A percentile compares a stretch with the other conserved stretches of the same genome.
phyloP scores from a whole-genome alignment of 2,888 invertebrate genomes.

The Heliconius hortense region DNA sequence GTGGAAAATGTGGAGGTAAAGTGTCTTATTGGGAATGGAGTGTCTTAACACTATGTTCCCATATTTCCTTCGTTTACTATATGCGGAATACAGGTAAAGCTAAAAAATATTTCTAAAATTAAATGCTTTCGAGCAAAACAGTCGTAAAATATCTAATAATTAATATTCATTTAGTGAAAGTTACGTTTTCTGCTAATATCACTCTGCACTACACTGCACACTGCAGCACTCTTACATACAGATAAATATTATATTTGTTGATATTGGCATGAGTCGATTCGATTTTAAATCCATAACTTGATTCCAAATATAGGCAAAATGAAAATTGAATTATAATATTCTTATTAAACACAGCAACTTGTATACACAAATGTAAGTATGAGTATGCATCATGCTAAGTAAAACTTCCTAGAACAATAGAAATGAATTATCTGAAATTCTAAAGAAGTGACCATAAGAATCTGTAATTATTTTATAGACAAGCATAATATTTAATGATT shows the following conservation, averaged over 20 bases:
- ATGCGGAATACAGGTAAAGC: too few relatives aligned
- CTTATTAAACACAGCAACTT: not conserved
- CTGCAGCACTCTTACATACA: too few relatives aligned
- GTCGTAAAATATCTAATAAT: not conserved
- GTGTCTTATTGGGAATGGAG: too few relatives aligned
- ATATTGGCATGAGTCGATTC: too few relatives aligned
- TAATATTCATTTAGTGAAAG: not conserved
- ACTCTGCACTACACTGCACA: not conserved
- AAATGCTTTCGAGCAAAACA: not conserved
- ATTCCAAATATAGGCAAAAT: not conserved
- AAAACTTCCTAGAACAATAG: slow-evolving; percentile 11
- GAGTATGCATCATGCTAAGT: not conserved
- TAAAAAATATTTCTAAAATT: not conserved
- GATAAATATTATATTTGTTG: too few relatives aligned
- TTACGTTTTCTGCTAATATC: not conserved
- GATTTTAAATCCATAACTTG: not conserved
- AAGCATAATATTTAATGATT: not conserved
- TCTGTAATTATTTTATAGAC: not conserved
- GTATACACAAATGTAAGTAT: not conserved
- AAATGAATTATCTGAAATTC: slow-evolving; percentile 22
- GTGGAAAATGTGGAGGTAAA: too few relatives aligned
- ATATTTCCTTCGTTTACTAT: too few relatives aligned
- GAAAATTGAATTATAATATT: not conserved
- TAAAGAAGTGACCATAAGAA: slow-evolving; percentile 14
- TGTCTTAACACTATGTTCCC: too few relatives aligned